Evolutionary conservation across 2,888 invertebrate genomes (phyloP).

Genomic region (Carterocephalus palaemon): DNA sequence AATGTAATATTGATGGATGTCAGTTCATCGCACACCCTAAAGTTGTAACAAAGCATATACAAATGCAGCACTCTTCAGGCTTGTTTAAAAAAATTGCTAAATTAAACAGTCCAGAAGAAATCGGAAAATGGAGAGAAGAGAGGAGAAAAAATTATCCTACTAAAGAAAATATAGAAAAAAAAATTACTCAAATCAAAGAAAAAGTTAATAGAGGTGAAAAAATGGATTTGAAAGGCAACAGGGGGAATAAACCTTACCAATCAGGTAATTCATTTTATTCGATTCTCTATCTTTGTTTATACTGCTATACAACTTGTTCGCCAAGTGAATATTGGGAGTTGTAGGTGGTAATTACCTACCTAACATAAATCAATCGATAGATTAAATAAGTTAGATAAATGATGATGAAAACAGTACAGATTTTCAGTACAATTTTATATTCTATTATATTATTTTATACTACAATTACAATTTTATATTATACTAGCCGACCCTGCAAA

Average conservation of each 20-base stretch:
- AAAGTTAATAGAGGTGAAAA: constrained; percentile 87
- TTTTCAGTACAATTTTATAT: too few species aligned
- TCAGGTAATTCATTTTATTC: constrained; percentile 5
- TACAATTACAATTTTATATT: too few species aligned
- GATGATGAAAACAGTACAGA: too few species aligned
- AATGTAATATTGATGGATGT: constrained; percentile 90
- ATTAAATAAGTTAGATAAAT: too few species aligned
- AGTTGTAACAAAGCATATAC: constrained; percentile 88
- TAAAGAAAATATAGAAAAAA: constrained; percentile 81
- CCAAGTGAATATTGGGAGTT: too few species aligned
- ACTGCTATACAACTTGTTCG: too few species aligned
- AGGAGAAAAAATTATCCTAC: constrained; percentile 89
- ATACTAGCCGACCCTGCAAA: too few species aligned
- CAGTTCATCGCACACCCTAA: constrained; percentile 87
- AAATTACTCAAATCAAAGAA: constrained; percentile 81
- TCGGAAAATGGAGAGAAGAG: constrained; percentile 90
- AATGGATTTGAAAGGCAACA: constrained; percentile 68
- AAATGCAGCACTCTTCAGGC: constrained; percentile 91
- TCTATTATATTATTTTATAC: too few species aligned
- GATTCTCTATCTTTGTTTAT: too few species aligned
- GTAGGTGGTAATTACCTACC: too few species aligned
- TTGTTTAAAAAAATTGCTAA: constrained; percentile 88
- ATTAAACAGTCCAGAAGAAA: constrained; percentile 87
- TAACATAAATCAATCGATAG: too few species aligned
- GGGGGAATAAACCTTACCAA: constrained; percentile 30